Percentiles rank a stretch among this genome's conserved stretches.
These are phyloP conservation scores for Gryllus longicercus DNA, from an alignment of 2,888 invertebrate species.

Conservation along the genomic window DNA sequence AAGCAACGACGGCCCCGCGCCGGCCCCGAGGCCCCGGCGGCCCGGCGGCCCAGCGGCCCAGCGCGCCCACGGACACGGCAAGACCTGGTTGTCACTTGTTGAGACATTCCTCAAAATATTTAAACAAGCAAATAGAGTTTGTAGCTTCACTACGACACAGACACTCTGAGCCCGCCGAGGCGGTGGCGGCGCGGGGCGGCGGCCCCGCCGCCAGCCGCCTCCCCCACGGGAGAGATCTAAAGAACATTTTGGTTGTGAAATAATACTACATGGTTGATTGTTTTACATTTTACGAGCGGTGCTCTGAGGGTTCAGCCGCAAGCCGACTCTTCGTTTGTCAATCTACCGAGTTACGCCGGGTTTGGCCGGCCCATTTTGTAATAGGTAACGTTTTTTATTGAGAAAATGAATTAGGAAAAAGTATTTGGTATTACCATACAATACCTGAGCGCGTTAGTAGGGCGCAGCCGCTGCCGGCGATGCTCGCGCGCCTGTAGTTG, in stretches of 20 bases:
- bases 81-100: constrained; percentile 5
- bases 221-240: constrained; percentile 20
- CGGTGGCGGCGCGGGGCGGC: not conserved
- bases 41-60: constrained; percentile 18
- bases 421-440: constrained; percentile 26
- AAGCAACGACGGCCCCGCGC: constrained; percentile 19
- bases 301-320: constrained; percentile 29
- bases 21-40: constrained; percentile 18
- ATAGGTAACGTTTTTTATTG: constrained; percentile 37
- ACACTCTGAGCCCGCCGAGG: constrained; percentile 6
- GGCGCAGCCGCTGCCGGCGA: constrained; percentile 18
- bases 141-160: constrained; percentile 5
- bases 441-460: constrained; percentile 29
- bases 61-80: not conserved
- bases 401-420: constrained; percentile 30
- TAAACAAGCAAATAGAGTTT: constrained; percentile 10
- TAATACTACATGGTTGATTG: constrained; percentile 35
- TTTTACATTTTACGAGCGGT: constrained; percentile 38
- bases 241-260: constrained; percentile 34
- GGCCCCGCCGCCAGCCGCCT: not conserved
- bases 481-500: constrained; percentile 31
- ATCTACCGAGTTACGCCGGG: constrained; percentile 32
- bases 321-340: constrained; percentile 31
- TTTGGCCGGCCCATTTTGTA: constrained; percentile 36
- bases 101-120: not conserved